Conservation (phyloP, 2,888 invertebrate species). For the Dynastes maya region DNA sequence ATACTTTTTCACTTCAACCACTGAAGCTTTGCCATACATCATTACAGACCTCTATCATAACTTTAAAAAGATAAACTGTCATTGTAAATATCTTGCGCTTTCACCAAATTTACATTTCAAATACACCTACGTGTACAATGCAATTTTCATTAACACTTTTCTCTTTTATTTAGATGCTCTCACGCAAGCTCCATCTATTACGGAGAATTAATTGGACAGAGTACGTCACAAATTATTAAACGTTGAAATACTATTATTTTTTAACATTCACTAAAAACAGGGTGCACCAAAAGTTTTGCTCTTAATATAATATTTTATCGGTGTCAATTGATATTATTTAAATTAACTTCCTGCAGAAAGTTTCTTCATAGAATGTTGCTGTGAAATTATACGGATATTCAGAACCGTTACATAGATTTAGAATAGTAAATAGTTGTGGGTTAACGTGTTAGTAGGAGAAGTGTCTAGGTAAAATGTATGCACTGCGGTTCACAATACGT, state of each 20-base stretch:
- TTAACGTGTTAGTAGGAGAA: slow-evolving; percentile 32
- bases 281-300: neutral
- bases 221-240: neutral
- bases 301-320: neutral
- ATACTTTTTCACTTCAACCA: too few species aligned
- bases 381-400: neutral
- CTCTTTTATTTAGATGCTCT: neutral
- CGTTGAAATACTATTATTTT: neutral
- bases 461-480: neutral
- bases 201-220: neutral
- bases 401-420: neutral
- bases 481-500: neutral
- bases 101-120: too few species aligned
- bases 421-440: slow-evolving; percentile 22
- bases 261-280: neutral
- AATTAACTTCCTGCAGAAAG: slow-evolving; percentile 8
- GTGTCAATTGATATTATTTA: slow-evolving; percentile 7
- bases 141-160: slow-evolving; percentile 13
- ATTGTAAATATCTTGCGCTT: too few species aligned
- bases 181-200: neutral
- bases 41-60: neutral
- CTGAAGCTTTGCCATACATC: too few species aligned
- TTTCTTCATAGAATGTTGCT: neutral
- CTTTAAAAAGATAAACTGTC: neutral
- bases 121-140: neutral